Evolutionary conservation across 2,797 vertebrate species (phyloP).

Genomic region (Ibycter americanus): DNA sequence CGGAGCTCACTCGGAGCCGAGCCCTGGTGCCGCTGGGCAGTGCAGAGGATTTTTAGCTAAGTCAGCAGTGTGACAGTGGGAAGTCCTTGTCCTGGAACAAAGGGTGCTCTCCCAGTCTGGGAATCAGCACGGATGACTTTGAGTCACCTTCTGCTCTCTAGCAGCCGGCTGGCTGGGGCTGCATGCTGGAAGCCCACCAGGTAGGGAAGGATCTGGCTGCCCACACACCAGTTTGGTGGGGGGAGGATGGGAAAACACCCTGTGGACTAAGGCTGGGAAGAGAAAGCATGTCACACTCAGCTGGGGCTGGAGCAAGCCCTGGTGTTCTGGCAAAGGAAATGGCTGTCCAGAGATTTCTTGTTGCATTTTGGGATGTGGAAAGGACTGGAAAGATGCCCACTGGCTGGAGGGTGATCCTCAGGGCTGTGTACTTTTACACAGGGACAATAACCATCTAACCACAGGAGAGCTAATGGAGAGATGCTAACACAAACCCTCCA

Average conservation of each 20-base stretch:
- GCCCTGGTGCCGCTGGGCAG: neutral
- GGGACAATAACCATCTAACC: neutral
- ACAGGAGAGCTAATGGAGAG: neutral
- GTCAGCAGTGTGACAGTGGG: neutral
- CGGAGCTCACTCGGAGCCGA: rapidly evolving
- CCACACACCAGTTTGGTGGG: neutral
- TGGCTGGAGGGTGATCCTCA: neutral
- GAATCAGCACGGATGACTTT: neutral
- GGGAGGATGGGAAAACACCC: neutral
- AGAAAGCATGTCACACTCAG: neutral
- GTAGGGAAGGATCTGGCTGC: neutral
- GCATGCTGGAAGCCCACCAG: neutral
- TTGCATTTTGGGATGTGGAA: neutral
- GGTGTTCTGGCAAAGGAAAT: neutral
- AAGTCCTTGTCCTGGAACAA: neutral
- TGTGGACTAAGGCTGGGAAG: neutral
- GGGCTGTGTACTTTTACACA: neutral
- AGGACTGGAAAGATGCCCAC: neutral
- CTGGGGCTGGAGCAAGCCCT: neutral
- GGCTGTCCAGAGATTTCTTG: neutral
- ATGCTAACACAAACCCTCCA: neutral
- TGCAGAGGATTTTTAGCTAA: neutral
- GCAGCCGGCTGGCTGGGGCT: neutral
- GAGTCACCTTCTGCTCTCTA: neutral
- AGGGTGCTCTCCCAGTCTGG: neutral